Evolutionary conservation across 2,797 vertebrate genomes (phyloP), one percentile per base, ranked within the genome.

Genomic region (Leptoclinus maculatus): DNA sequence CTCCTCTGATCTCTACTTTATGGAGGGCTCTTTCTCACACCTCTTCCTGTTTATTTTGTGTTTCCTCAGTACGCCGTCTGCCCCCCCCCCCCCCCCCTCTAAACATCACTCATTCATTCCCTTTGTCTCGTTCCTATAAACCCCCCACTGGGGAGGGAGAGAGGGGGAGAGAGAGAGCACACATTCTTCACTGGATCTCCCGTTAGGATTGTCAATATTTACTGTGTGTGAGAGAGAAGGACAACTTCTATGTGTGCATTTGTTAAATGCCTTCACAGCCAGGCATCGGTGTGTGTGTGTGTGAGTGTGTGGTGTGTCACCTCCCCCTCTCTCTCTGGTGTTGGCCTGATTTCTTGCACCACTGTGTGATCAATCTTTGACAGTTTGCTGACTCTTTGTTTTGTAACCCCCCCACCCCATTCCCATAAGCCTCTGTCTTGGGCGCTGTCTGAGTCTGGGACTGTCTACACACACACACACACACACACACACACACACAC

Each of bases 311-410:
- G 75, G 25, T 74, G 58, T 65, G 17, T n/a, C 21, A 12, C 19
- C 17, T 62, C 47, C 70, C 47, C 16, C 57, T 53, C 63, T 66
- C 36, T 57, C 63, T 66, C 36, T 57, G 23, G 39, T 56, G 47
- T 57, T 83, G 82, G 58, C 80, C 80, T 87, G 82, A 76, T 88
- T 88, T 85, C 80, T 88, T 66, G 85, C 84, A 86, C 77, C 63
- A 71, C 43, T 34, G 36, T 79, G 83, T 86, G 79, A 90, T 91
- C 65, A 83, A 84, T 90, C 84, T 89, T 80, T 80, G 84, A 89
- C 85, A 87, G 87, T 90, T 90, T 91, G 87, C 84, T 86, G 88
- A 92, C 84, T 88, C 86, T 87, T 93, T 91, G 83, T 88, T 66
- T 73, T 76, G 10, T 23, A n/a, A 9, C 56, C 34, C 34, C 57